Percentiles rank a stretch among this genome's conserved stretches.
phyloP scores from a whole-genome alignment of 1,140 invertebrate genomes.

The Matsumurasca onukii region DNA sequence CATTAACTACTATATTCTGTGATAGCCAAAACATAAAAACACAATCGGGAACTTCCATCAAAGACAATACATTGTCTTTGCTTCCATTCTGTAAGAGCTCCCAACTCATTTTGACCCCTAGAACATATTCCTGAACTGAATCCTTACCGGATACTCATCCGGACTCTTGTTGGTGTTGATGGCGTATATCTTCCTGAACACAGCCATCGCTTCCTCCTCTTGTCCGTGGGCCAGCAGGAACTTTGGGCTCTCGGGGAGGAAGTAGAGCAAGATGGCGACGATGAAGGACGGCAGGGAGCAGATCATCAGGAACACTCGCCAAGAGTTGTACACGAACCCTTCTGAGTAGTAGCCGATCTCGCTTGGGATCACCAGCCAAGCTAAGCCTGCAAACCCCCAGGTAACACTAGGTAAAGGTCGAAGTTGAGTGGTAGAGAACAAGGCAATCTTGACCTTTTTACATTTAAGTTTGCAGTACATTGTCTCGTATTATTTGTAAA shows the following conservation, averaged over 20 bases:
- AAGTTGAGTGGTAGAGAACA: too few relatives aligned
- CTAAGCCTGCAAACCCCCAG: slow-evolving; percentile 67
- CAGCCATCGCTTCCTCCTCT: slow-evolving; percentile 73
- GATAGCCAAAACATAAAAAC: too few relatives aligned
- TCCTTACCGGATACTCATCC: slow-evolving; percentile 62
- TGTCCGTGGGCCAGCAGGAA: slow-evolving; percentile 76
- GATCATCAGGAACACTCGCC: slow-evolving; percentile 86
- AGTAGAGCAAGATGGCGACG: slow-evolving; percentile 75
- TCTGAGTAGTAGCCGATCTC: slow-evolving; percentile 39
- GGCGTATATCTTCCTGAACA: slow-evolving; percentile 76
- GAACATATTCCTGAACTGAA: neutral
- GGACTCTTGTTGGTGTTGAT: slow-evolving; percentile 73
- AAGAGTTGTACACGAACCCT: slow-evolving; percentile 82
- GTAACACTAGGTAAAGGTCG: too few relatives aligned
- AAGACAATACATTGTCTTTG: too few relatives aligned
- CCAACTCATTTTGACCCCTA: too few relatives aligned
- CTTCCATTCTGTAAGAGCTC: too few relatives aligned
- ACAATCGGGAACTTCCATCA: too few relatives aligned
- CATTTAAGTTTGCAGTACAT: too few relatives aligned
- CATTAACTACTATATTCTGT: too few relatives aligned
- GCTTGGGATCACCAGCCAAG: slow-evolving; percentile 83
- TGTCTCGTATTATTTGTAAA: too few relatives aligned
- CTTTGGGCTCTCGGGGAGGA: slow-evolving; percentile 91
- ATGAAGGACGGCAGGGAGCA: slow-evolving; percentile 84
- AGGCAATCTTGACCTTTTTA: too few relatives aligned